Evolutionary conservation across 1,140 invertebrate species (phyloP).

Genomic region (Eupristina koningsbergeri): DNA sequence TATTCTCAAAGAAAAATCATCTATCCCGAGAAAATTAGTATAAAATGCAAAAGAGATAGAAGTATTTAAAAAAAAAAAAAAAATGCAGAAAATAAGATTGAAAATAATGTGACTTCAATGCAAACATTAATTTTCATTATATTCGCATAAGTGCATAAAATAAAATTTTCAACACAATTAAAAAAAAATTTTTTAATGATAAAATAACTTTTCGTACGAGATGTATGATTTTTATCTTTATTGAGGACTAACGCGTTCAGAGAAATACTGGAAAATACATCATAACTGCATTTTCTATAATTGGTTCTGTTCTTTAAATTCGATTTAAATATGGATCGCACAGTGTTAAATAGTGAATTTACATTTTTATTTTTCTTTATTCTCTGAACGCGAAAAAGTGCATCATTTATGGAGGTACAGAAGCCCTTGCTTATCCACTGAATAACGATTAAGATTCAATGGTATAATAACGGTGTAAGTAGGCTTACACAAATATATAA

Average conservation of each 20-base stretch:
- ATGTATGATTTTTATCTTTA: conserved; percentile 33
- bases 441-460: not conserved
- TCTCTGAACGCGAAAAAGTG: not conserved
- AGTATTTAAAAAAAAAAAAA: not conserved
- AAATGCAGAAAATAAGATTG: not conserved
- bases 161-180: too few species aligned
- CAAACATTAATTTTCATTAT: not conserved
- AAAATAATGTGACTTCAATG: not conserved
- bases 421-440: conserved; percentile 23
- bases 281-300: too few species aligned
- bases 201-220: not conserved
- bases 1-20: conserved; percentile 21
- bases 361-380: not conserved
- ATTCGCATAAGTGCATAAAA: not conserved
- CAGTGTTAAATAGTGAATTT: too few species aligned
- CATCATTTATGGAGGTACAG: not conserved
- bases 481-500: not conserved
- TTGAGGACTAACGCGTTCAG: conserved; percentile 9
- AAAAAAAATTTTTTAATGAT: too few species aligned
- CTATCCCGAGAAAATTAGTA: not conserved
- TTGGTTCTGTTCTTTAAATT: too few species aligned
- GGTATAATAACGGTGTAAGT: not conserved
- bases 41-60: not conserved
- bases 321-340: too few species aligned
- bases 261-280: too few species aligned